Conservation (phyloP, 1,140 invertebrate genomes). For the Tribolium madens region DNA sequence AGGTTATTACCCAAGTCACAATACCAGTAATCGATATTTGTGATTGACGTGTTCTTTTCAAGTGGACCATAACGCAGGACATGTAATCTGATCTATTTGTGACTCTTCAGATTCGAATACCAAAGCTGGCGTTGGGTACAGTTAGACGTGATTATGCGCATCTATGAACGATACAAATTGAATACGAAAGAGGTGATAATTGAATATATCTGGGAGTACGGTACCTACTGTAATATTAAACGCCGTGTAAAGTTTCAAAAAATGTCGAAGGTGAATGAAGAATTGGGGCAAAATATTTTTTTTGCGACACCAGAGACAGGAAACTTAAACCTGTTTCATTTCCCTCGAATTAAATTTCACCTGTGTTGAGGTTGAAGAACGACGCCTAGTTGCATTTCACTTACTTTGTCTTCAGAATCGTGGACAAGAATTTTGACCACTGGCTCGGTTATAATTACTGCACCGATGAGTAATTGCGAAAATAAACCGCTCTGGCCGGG, state of each 20-base stretch:
- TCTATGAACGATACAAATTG: conserved; percentile 24
- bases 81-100: conserved; percentile 29
- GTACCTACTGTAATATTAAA: conserved; percentile 5
- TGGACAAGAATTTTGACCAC: not conserved
- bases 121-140: conserved; percentile 16
- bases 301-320: not conserved
- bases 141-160: conserved; percentile 22
- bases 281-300: conserved; percentile 39
- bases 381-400: conserved; percentile 22
- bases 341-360: conserved; percentile 36
- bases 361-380: conserved; percentile 31
- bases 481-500: too few relatives aligned
- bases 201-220: conserved; percentile 12
- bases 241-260: conserved; percentile 11
- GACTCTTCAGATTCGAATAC: not conserved
- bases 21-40: not conserved
- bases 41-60: conserved; percentile 30
- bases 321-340: conserved; percentile 39
- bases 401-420: not conserved
- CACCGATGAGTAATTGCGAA: not conserved
- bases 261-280: conserved; percentile 17
- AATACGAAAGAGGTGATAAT: conserved; percentile 12
- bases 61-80: conserved; percentile 23
- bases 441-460: not conserved
- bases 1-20: conserved; percentile 22